These are phyloP conservation scores for Crotalus tigris DNA, from an alignment of 2,113 vertebrate species.

Conservation along the genomic window DNA sequence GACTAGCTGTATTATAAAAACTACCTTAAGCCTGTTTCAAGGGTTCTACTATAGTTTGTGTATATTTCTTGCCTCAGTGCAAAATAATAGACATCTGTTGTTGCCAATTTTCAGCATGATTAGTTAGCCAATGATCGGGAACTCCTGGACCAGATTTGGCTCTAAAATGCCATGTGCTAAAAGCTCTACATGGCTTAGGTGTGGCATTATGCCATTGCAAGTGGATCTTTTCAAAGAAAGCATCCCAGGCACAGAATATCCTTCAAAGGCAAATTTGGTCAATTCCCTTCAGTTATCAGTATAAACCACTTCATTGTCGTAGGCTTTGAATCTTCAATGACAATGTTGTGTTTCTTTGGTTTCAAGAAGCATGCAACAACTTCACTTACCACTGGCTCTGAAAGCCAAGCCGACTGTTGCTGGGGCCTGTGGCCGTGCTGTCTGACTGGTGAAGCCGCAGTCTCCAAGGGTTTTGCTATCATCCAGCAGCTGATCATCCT, in stretches of 20 bases:
- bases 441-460: constrained; percentile 89
- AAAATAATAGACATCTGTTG: not conserved
- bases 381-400: constrained; percentile 73
- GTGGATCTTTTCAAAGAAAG: not conserved
- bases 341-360: not conserved
- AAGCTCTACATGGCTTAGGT: not conserved
- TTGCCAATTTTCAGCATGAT: not conserved
- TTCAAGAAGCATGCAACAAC: not conserved
- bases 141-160: not conserved
- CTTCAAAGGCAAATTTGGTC: not conserved
- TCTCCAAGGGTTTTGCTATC: constrained; percentile 88
- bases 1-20: not conserved
- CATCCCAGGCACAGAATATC: not conserved
- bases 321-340: not conserved
- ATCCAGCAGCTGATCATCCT: constrained; percentile 89
- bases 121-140: too few relatives aligned
- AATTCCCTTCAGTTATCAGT: not conserved
- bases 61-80: not conserved
- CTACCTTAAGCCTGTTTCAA: not conserved
- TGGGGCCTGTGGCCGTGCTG: constrained; percentile 86
- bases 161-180: not conserved
- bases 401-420: constrained; percentile 89
- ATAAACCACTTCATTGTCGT: not conserved
- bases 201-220: not conserved
- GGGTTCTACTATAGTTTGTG: not conserved